Evolutionary conservation across 2,888 invertebrate genomes (phyloP).

Genomic region (Tetanocera ferruginea): DNA sequence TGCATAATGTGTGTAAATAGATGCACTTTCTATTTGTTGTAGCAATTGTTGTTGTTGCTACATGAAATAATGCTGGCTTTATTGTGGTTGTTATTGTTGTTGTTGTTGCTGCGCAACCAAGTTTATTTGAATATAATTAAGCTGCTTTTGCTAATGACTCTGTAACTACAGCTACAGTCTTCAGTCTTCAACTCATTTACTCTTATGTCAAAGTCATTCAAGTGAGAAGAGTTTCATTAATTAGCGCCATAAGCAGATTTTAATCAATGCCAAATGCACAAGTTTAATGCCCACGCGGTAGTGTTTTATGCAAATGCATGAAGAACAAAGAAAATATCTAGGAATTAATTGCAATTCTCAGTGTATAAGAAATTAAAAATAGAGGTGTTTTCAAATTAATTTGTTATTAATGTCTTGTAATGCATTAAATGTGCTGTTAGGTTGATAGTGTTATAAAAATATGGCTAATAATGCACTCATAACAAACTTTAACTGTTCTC

Average conservation of each 20-base stretch:
- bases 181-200: neutral
- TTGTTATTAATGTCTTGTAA: too few species aligned
- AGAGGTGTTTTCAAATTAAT: too few species aligned
- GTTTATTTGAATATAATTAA: slow-evolving; percentile 39
- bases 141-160: slow-evolving; percentile 41
- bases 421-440: too few species aligned
- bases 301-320: neutral
- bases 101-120: slow-evolving; percentile 3
- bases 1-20: slow-evolving; percentile 36
- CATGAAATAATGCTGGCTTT: neutral
- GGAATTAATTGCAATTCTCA: neutral
- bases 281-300: neutral
- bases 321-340: too few species aligned
- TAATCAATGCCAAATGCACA: neutral
- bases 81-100: neutral
- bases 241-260: slow-evolving; percentile 16
- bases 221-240: slow-evolving; percentile 20
- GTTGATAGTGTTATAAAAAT: too few species aligned
- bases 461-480: too few species aligned
- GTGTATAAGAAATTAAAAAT: too few species aligned
- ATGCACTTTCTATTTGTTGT: slow-evolving; percentile 41
- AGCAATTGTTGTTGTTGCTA: slow-evolving; percentile 7
- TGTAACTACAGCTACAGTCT: neutral
- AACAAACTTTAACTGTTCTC: too few species aligned
- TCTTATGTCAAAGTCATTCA: neutral